phyloP scores from a whole-genome alignment of 2,888 invertebrate species.

The Lucinisca nassula region DNA sequence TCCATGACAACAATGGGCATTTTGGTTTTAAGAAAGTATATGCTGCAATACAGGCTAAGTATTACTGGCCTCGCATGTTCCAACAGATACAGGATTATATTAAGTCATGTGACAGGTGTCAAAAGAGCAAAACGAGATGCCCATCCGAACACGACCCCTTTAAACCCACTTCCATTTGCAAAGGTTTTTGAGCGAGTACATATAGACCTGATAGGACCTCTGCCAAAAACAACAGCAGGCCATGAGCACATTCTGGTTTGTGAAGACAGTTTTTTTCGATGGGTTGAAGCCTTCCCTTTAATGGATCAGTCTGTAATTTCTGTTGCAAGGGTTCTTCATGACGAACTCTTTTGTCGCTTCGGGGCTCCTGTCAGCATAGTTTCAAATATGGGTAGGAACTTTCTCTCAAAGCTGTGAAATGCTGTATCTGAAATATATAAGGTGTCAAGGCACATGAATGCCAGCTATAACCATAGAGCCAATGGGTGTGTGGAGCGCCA shows the following conservation, averaged over 20 bases:
- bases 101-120: constrained; percentile 64
- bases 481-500: constrained; percentile 59
- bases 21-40: constrained; percentile 27
- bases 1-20: constrained; percentile 34
- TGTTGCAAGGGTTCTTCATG: constrained; percentile 46
- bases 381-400: constrained; percentile 57
- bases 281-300: constrained; percentile 63
- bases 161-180: constrained; percentile 50
- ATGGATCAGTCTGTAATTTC: constrained; percentile 47
- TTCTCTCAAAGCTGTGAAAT: constrained; percentile 55
- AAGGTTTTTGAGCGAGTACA: constrained; percentile 48
- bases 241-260: constrained; percentile 52
- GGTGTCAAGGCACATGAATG: constrained; percentile 47
- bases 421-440: constrained; percentile 62
- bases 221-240: constrained; percentile 51
- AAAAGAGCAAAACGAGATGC: constrained; percentile 49
- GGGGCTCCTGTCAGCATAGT: constrained; percentile 45
- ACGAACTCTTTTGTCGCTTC: constrained; percentile 61
- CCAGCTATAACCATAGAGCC: constrained; percentile 45
- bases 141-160: constrained; percentile 30
- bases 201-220: constrained; percentile 58
- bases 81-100: constrained; percentile 48
- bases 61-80: constrained; percentile 64
- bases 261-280: constrained; percentile 50
- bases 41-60: constrained; percentile 28